These are phyloP conservation scores for Aplochiton taeniatus DNA, from an alignment of 2,797 vertebrate genomes.

Conservation along the genomic window DNA sequence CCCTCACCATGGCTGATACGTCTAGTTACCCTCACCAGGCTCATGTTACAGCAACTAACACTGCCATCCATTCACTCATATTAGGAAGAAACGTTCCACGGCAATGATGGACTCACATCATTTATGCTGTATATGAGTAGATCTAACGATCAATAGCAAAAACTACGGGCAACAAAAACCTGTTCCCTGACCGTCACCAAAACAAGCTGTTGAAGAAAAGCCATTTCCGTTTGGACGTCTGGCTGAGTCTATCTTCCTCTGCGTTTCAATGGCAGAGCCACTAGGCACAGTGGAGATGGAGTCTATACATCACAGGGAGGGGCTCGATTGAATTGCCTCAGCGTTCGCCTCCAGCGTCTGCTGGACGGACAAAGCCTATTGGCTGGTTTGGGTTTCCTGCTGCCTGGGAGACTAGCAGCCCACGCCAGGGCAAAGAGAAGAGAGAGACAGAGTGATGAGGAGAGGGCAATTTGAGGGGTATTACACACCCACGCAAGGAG, in stretches of 20 bases:
- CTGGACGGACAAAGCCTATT: conserved; percentile 48
- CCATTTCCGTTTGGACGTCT: background rate
- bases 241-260: conserved; percentile 10
- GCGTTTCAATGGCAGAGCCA: no score
- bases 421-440: conserved; percentile 42
- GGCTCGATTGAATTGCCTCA: conserved; percentile 48
- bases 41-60: no score
- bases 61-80: no score
- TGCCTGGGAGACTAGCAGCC: conserved; percentile 50
- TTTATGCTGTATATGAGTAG: no score
- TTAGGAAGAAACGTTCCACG: no score
- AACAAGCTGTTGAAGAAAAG: background rate
- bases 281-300: no score
- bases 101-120: no score
- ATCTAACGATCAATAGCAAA: no score
- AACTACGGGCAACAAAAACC: no score
- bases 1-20: no score
- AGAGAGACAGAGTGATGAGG: conserved; percentile 6
- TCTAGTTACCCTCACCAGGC: no score
- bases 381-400: conserved; percentile 46
- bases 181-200: no score
- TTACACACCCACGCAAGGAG: conserved; percentile 48
- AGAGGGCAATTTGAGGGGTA: conserved; percentile 16
- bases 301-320: conserved; percentile 18
- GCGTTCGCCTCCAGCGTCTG: conserved; percentile 40